Conservation (phyloP, 2,797 vertebrate genomes). For the Parauchenoglanis ngamensis region DNA sequence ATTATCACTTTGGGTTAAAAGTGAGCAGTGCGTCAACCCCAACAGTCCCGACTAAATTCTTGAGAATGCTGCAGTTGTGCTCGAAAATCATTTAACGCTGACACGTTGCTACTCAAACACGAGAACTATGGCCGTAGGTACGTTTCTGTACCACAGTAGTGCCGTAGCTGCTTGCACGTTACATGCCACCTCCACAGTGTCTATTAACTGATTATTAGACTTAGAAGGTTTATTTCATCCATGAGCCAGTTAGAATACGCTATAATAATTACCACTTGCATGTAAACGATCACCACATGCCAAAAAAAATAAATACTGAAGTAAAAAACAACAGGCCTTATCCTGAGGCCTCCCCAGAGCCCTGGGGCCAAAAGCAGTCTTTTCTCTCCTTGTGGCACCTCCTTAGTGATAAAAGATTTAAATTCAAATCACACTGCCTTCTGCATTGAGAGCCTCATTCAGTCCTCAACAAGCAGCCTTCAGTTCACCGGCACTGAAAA, state of each 20-base stretch:
- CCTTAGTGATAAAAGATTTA: constrained; percentile 16
- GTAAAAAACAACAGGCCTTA: neutral
- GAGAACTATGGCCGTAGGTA: neutral
- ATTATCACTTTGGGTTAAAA: neutral
- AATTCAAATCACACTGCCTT: constrained; percentile 3
- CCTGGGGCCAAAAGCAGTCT: neutral
- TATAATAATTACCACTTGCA: neutral
- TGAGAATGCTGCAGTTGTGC: neutral
- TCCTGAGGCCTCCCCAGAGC: neutral
- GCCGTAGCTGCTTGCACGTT: neutral
- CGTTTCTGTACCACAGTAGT: neutral
- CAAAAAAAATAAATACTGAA: neutral
- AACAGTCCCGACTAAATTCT: neutral
- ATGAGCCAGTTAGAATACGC: neutral
- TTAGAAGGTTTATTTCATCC: neutral
- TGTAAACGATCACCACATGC: neutral
- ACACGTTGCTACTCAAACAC: neutral
- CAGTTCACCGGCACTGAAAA: constrained; percentile 24
- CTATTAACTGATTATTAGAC: neutral
- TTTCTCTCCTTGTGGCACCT: neutral
- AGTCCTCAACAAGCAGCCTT: constrained; percentile 12
- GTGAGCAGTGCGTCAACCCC: neutral
- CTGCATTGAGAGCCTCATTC: constrained; percentile 8
- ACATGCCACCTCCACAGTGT: neutral
- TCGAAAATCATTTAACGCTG: neutral